These are phyloP conservation scores for Apocrypta bakeri DNA, from an alignment of 1,140 invertebrate genomes.

Conservation along the genomic window DNA sequence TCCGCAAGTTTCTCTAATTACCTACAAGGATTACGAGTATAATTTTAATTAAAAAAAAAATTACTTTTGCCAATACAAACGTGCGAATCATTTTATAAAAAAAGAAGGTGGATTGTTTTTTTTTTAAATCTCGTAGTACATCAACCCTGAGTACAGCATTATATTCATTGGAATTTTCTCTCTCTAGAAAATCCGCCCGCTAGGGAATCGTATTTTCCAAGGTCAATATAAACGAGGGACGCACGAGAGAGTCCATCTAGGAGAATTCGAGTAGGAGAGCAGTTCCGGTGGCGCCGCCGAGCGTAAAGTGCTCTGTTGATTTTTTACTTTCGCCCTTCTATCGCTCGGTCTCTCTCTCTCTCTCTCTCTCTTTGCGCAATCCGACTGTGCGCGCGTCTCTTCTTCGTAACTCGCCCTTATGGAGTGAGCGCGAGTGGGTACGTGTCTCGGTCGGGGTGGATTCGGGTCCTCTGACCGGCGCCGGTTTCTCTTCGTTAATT, in stretches of 20 bases:
- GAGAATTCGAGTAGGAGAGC: neutral
- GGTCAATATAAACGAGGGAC: neutral
- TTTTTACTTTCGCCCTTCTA: conserved; percentile 56
- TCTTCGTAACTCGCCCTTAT: neutral
- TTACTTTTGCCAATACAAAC: too few relatives aligned
- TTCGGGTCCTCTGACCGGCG: conserved; percentile 38
- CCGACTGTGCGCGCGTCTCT: neutral
- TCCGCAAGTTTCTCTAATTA: too few relatives aligned
- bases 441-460: conserved; percentile 48
- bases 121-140: too few relatives aligned
- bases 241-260: neutral
- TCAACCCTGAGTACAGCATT: too few relatives aligned
- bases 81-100: too few relatives aligned
- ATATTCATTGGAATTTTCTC: neutral
- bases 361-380: too few relatives aligned
- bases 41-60: too few relatives aligned
- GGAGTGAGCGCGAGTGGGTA: conserved; percentile 10
- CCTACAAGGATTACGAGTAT: too few relatives aligned
- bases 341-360: neutral
- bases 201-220: neutral
- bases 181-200: neutral
- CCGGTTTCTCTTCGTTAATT: conserved; percentile 60
- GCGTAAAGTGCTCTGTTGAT: conserved; percentile 54
- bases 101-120: too few relatives aligned
- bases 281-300: neutral